A percentile compares a stretch with the other conserved stretches of the same genome.
Evolutionary conservation across 2,797 vertebrate genomes (phyloP).

Genomic region (Podarcis lilfordi): DNA sequence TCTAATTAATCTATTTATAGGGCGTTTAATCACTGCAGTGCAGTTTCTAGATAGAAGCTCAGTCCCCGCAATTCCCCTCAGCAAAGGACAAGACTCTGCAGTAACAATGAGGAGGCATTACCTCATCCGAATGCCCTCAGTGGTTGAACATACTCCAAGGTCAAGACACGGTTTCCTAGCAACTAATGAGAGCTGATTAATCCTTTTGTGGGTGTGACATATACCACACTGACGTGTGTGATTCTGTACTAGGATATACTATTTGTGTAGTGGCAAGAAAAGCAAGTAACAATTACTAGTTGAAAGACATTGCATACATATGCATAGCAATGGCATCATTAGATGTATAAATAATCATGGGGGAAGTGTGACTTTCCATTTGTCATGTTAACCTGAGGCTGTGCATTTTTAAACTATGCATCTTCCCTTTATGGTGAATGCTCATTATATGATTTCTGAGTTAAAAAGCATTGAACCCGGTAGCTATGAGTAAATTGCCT

Average conservation of each 20-base stretch:
- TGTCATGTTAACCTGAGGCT: slow-evolving; percentile 31
- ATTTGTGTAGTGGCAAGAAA: slow-evolving; percentile 49
- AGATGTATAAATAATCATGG: slow-evolving; percentile 48
- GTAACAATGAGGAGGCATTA: background rate
- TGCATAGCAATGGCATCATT: slow-evolving; percentile 40
- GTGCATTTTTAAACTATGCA: slow-evolving; percentile 33
- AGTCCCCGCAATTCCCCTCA: background rate
- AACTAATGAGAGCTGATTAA: slow-evolving; percentile 72
- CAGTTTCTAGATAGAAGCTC: background rate
- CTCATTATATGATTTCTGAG: slow-evolving; percentile 29
- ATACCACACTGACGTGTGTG: slow-evolving; percentile 47
- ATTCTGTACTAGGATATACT: slow-evolving; percentile 45
- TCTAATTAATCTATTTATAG: slow-evolving; percentile 30
- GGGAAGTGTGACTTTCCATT: slow-evolving; percentile 41
- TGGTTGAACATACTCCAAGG: slow-evolving; percentile 59
- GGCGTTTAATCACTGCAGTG: background rate
- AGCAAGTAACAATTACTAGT: slow-evolving; percentile 55
- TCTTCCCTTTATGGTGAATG: slow-evolving; percentile 22
- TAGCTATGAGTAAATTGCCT: background rate
- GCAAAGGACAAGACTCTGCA: background rate
- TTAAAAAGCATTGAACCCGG: slow-evolving; percentile 28
- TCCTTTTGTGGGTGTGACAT: slow-evolving; percentile 57
- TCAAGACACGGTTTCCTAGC: slow-evolving; percentile 70
- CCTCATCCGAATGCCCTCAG: background rate
- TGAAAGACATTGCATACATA: slow-evolving; percentile 24